These are phyloP conservation scores for Eulacestoma nigropectus DNA, from an alignment of 2,113 vertebrate genomes.

Conservation along the genomic window DNA sequence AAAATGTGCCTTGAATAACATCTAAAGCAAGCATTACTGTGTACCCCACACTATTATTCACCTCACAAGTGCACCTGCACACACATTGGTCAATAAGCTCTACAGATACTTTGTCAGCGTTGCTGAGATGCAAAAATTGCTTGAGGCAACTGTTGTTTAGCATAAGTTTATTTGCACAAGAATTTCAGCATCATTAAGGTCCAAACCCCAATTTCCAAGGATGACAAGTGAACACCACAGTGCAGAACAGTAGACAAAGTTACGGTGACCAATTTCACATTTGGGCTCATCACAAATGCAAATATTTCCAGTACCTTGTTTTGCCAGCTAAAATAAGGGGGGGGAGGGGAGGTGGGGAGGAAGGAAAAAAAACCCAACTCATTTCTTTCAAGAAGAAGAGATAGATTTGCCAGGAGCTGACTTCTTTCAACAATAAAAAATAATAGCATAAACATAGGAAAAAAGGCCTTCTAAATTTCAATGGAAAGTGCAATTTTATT, in stretches of 20 bases:
- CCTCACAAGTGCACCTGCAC: not conserved
- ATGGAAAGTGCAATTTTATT: not conserved
- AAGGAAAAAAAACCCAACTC: too few species aligned
- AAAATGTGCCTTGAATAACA: not conserved
- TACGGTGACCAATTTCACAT: not conserved
- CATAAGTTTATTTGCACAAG: slow-evolving; percentile 43
- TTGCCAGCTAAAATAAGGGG: not conserved
- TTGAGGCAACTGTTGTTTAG: not conserved
- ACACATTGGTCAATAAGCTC: not conserved
- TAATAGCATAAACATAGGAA: not conserved
- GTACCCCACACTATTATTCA: not conserved
- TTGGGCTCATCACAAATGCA: not conserved
- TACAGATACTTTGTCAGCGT: not conserved
- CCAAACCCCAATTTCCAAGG: not conserved
- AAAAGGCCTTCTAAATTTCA: not conserved
- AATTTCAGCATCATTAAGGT: slow-evolving; percentile 17
- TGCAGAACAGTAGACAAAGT: not conserved
- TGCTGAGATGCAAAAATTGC: not conserved
- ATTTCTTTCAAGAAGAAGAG: not conserved
- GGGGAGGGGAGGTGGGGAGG: fast-evolving
- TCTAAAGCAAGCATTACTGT: not conserved
- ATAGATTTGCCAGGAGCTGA: not conserved
- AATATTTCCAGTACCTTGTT: not conserved
- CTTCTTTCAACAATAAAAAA: not conserved
- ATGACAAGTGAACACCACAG: slow-evolving; percentile 17